Base-by-base conservation (phyloP, 1,140 invertebrate genomes). In the Vanessa tameamea region DNA sequence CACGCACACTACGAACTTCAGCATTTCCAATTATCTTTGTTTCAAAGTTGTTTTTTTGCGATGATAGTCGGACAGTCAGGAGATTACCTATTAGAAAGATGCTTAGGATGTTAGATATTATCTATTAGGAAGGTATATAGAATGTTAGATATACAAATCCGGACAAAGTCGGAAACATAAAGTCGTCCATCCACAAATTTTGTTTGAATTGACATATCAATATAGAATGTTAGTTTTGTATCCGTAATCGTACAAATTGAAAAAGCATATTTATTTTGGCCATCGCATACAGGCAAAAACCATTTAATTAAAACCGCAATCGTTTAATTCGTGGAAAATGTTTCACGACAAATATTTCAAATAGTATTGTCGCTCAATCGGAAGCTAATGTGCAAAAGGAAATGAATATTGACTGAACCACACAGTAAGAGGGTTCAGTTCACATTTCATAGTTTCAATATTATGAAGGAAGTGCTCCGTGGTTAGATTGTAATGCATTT, bases 321-420 rank as follows among this genome's bases (percentile, higher is more conserved):
- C 48, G 12, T 14, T 15, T 5, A 51, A 51, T 51, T 51, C 48
- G n/a, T 43, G n/a, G 12, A 14, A 51, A 13, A 51, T 51, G n/a
- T n/a, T 51, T n/a, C 48, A 14, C 13, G 13, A 59, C 14, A n/a
- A 61, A 61, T 61, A 61, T 43, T 61, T 61, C 26, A 13, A 53
- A 55, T 23, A 51, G 37, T 51, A 66, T 47, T 66, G 64, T 61
- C 47, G 47, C 31, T 65, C 50, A 61, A 71, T 67, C 51, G 64
- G 51, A 67, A 55, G n/a, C 14, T 55, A 57, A 66, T 72, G 23
- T 43, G 51, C 9, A n/a, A 31, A 57, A 72, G 70, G 64, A 72
- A 72, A 72, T 72, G 70, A 72, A 20, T 50, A 72, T n/a, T n/a
- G 53, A 72, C 51, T 31, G 16, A 57, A 31, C 43, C 59, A 65